phyloP scores from a whole-genome alignment of 2,888 invertebrate genomes.

The Synergus itoensis region DNA sequence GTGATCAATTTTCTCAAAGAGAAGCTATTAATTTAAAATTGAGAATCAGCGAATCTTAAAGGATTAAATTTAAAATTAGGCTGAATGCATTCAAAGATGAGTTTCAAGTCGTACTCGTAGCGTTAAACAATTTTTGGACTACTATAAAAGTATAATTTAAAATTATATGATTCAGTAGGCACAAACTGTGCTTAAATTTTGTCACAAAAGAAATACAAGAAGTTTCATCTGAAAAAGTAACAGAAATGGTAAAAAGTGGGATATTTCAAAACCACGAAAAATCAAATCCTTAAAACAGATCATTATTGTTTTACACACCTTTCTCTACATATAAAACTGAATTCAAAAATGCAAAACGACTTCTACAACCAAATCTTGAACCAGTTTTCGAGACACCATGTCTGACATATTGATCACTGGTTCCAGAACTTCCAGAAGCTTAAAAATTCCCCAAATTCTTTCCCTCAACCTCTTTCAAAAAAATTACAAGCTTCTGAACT shows the following conservation, averaged over 20 bases:
- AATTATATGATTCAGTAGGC: too few species aligned
- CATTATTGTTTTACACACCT: not conserved
- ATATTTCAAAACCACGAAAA: too few species aligned
- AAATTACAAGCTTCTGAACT: not conserved
- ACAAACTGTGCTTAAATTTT: too few species aligned
- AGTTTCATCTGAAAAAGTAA: too few species aligned
- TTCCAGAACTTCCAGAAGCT: not conserved
- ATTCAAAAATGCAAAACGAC: not conserved
- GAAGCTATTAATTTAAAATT: not conserved
- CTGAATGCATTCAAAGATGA: not conserved
- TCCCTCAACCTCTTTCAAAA: not conserved
- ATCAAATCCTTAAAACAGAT: not conserved
- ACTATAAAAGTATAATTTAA: too few species aligned
- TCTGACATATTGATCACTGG: conserved; percentile 35
- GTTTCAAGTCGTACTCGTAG: not conserved
- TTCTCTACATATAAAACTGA: not conserved
- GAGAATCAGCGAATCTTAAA: too few species aligned
- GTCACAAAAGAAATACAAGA: too few species aligned
- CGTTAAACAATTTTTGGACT: too few species aligned
- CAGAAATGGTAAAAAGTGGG: too few species aligned
- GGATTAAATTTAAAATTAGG: too few species aligned
- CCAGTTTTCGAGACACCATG: conserved; percentile 13
- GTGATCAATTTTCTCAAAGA: not conserved
- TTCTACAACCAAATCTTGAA: not conserved
- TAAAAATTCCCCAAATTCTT: not conserved